These are phyloP conservation scores for Schizotus pectinicornis DNA, from an alignment of 2,888 invertebrate species.

Conservation along the genomic window DNA sequence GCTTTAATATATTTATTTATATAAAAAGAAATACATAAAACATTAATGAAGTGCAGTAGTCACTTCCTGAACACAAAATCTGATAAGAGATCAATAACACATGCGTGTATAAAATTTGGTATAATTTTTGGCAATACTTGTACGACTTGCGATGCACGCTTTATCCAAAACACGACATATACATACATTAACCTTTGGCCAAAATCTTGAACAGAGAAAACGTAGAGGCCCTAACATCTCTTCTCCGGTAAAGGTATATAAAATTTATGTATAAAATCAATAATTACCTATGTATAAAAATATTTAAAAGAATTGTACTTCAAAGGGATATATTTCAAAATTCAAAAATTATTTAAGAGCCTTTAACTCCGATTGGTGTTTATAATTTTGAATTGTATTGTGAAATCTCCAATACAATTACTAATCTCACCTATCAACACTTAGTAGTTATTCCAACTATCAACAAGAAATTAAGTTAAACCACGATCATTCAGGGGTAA, in stretches of 20 bases:
- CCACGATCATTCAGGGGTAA: too few species aligned
- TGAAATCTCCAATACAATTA: conserved; percentile 6
- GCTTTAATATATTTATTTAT: neutral
- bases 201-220: conserved; percentile 30
- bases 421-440: conserved; percentile 1
- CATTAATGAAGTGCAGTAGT: conserved; percentile 3
- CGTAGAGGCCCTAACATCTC: conserved; percentile 11
- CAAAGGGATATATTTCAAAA: conserved; percentile 23
- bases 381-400: conserved; percentile 21
- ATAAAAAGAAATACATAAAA: conserved; percentile 10
- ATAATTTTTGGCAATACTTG: conserved; percentile 13
- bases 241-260: conserved; percentile 31
- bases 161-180: neutral
- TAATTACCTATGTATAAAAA: conserved; percentile 31
- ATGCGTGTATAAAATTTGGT: conserved; percentile 12
- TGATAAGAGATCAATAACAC: conserved; percentile 7
- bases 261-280: conserved; percentile 38
- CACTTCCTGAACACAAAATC: conserved; percentile 9
- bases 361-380: conserved; percentile 31
- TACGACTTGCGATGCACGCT: neutral
- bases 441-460: conserved; percentile 5
- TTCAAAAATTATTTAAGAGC: conserved; percentile 25
- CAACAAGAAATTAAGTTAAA: too few species aligned
- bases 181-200: conserved; percentile 36
- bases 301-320: conserved; percentile 42